A percentile compares a stretch with the other conserved stretches of the same genome.
Conservation (phyloP, 2,113 vertebrate species). For the Brachyhypopomus occidentalis region DNA sequence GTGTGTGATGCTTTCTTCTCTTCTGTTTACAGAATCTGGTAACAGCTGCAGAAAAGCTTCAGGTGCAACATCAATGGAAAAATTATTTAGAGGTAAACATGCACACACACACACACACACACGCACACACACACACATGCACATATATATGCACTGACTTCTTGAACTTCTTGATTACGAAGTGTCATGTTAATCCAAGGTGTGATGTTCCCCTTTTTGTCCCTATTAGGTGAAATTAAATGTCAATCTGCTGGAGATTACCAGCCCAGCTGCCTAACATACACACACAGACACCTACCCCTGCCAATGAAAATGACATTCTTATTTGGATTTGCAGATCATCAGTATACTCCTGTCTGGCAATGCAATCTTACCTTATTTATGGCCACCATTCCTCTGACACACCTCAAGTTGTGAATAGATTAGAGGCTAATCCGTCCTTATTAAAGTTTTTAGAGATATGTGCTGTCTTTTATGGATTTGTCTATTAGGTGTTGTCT, state of each 20-base stretch:
- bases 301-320: not conserved
- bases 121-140: not conserved
- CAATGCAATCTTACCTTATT: not conserved
- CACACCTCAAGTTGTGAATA: not conserved
- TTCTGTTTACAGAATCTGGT: constrained; percentile 80
- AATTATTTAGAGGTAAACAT: constrained; percentile 84
- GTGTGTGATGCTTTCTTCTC: constrained; percentile 15
- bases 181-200: not conserved
- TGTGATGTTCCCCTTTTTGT: not conserved
- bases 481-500: constrained; percentile 7
- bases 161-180: not conserved
- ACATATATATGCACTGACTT: not conserved
- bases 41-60: constrained; percentile 81
- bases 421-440: constrained; percentile 22
- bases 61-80: constrained; percentile 83
- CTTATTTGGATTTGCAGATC: not conserved
- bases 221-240: not conserved
- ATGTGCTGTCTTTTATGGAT: constrained; percentile 13
- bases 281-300: not conserved
- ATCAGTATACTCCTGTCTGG: constrained; percentile 2
- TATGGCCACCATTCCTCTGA: constrained; percentile 12
- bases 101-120: constrained; percentile 16
- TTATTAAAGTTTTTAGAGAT: constrained; percentile 7
- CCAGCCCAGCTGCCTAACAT: not conserved
- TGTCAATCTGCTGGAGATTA: not conserved